These are phyloP conservation scores for Phrynocephalus vlangalii DNA, from an alignment of 2,797 vertebrate genomes.

Conservation along the genomic window DNA sequence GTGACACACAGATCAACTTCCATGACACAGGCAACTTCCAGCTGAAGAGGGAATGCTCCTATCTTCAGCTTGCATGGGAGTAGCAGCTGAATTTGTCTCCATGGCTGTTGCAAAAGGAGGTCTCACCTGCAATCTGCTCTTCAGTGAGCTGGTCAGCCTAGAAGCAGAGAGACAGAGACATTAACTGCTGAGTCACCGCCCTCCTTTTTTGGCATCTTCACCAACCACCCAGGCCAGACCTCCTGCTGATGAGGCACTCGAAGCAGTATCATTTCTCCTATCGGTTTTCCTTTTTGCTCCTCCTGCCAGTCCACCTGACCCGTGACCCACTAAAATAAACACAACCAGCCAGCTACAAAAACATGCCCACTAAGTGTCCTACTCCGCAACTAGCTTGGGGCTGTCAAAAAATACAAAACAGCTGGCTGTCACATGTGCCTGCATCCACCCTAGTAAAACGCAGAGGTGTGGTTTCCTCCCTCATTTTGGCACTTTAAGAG, in stretches of 20 bases:
- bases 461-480: neutral
- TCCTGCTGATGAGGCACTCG: neutral
- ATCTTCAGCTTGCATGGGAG: no score
- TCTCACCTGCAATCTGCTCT: constrained; percentile 92
- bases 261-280: neutral
- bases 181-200: neutral
- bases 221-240: neutral
- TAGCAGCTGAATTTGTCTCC: no score
- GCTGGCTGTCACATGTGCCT: neutral
- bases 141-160: constrained; percentile 94
- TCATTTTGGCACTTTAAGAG: neutral
- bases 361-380: neutral
- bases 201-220: neutral
- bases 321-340: neutral
- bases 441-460: no score
- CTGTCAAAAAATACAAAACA: no score
- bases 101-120: fast-evolving
- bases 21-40: neutral
- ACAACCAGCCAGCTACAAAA: no score
- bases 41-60: neutral
- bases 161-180: constrained; percentile 47
- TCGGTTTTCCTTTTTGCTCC: neutral
- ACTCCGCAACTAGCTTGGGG: no score
- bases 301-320: no score
- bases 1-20: neutral